phyloP scores from a whole-genome alignment of 2,113 vertebrate species.

The Oreochromis niloticus region DNA sequence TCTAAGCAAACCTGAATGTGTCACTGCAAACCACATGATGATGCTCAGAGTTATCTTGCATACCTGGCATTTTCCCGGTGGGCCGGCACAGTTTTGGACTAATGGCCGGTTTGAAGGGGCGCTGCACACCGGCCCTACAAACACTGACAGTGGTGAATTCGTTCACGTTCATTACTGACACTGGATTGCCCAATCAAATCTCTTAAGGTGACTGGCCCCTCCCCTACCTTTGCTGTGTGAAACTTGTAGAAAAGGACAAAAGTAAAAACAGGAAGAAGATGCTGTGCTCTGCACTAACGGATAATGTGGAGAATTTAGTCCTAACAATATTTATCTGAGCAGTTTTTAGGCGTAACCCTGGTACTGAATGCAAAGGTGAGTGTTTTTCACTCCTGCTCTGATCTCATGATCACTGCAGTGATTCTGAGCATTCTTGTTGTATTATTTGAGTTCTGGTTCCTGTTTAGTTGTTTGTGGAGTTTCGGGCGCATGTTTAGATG shows the following conservation, averaged over 20 bases:
- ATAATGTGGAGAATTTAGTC: background rate
- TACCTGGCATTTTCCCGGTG: background rate
- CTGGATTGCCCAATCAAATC: background rate
- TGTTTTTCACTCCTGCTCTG: background rate
- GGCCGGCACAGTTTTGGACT: background rate
- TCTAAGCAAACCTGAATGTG: background rate
- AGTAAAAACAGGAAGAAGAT: background rate
- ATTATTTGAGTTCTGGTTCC: background rate
- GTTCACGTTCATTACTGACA: no score
- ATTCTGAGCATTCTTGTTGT: background rate
- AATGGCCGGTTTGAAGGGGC: background rate
- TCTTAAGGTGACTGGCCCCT: background rate
- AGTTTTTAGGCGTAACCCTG: background rate
- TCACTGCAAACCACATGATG: background rate
- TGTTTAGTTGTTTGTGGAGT: background rate
- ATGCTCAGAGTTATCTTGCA: background rate
- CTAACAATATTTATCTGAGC: background rate
- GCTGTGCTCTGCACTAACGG: background rate
- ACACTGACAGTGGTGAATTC: no score
- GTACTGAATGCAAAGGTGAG: background rate
- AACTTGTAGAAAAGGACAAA: no score
- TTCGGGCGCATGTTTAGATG: background rate
- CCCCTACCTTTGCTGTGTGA: background rate
- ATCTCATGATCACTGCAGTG: background rate
- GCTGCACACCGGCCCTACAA: accelerated